Conservation (phyloP, 2,113 vertebrate genomes). For the Pedionomus torquatus region DNA sequence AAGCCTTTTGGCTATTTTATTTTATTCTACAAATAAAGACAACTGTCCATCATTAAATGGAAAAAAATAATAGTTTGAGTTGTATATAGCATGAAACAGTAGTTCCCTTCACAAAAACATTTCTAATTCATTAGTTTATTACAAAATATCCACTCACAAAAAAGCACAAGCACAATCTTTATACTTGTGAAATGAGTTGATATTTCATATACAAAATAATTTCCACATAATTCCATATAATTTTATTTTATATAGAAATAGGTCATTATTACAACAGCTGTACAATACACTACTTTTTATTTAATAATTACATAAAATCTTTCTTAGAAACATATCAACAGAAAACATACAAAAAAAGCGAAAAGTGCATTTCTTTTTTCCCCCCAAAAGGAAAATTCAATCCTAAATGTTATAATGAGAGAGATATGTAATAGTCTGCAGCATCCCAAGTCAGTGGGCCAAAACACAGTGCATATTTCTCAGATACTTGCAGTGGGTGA, state of each 20-base stretch:
- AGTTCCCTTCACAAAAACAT: conserved; percentile 67
- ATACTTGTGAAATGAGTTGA: conserved; percentile 78
- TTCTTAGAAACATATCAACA: conserved; percentile 83
- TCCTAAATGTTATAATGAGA: conserved; percentile 72
- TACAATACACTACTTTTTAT: conserved; percentile 81
- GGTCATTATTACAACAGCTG: conserved; percentile 82
- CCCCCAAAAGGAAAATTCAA: conserved; percentile 70
- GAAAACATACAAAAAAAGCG: conserved; percentile 84
- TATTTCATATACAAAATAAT: conserved; percentile 85
- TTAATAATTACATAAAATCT: conserved; percentile 84
- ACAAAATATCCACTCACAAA: conserved; percentile 80
- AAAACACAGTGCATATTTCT: conserved; percentile 53
- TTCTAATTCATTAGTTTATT: conserved; percentile 80
- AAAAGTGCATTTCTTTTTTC: conserved; percentile 80
- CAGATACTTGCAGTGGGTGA: conserved; percentile 24
- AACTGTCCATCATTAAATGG: conserved; percentile 60
- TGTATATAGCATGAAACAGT: conserved; percentile 68
- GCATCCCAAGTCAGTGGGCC: conserved; percentile 67
- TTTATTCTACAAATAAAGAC: conserved; percentile 69
- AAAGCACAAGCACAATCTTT: conserved; percentile 75
- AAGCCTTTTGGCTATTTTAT: conserved; percentile 57
- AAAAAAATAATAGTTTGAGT: conserved; percentile 60
- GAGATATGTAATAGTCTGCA: conserved; percentile 70
- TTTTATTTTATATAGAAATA: conserved; percentile 88
- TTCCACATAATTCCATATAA: conserved; percentile 81